phyloP scores from a whole-genome alignment of 2,113 vertebrate species.

The Semicossyphus pulcher region DNA sequence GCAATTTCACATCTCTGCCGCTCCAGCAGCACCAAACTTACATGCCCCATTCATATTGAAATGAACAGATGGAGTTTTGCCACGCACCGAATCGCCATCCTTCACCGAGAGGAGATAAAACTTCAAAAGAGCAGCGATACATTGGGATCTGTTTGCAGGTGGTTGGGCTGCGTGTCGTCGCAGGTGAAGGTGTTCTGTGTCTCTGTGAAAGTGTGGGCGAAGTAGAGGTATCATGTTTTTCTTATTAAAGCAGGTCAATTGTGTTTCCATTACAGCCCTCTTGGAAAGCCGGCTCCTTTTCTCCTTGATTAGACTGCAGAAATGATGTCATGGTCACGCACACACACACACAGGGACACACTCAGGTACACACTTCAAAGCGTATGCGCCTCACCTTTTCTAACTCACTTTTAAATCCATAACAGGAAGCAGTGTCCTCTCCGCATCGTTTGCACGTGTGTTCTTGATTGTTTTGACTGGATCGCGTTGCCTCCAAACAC shows the following conservation, averaged over 20 bases:
- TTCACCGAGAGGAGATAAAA: constrained; percentile 75
- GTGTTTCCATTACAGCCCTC: constrained; percentile 65
- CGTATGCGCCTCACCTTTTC: constrained; percentile 41
- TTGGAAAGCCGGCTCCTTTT: constrained; percentile 58
- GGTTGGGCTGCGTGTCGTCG: constrained; percentile 15
- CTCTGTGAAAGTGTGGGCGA: constrained; percentile 62
- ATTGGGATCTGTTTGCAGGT: constrained; percentile 62
- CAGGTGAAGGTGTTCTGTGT: constrained; percentile 60
- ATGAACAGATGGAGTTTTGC: constrained; percentile 78
- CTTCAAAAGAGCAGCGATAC: constrained; percentile 78
- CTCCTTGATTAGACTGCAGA: constrained; percentile 62
- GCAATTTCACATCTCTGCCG: constrained; percentile 79
- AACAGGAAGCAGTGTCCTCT: constrained; percentile 31
- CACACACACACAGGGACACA: neutral
- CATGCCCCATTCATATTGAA: constrained; percentile 83
- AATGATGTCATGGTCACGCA: constrained; percentile 50
- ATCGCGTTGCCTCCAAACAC: constrained; percentile 42
- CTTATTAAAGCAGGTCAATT: constrained; percentile 69
- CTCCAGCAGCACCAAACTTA: constrained; percentile 72
- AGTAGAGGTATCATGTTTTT: constrained; percentile 66
- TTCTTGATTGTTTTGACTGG: constrained; percentile 50
- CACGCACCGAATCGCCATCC: constrained; percentile 68
- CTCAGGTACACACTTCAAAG: constrained; percentile 59
- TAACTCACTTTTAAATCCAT: constrained; percentile 51
- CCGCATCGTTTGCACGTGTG: constrained; percentile 30